Evolutionary conservation across 1,140 invertebrate species (phyloP).

Genomic region (Hyposmocoma kahamanoa): DNA sequence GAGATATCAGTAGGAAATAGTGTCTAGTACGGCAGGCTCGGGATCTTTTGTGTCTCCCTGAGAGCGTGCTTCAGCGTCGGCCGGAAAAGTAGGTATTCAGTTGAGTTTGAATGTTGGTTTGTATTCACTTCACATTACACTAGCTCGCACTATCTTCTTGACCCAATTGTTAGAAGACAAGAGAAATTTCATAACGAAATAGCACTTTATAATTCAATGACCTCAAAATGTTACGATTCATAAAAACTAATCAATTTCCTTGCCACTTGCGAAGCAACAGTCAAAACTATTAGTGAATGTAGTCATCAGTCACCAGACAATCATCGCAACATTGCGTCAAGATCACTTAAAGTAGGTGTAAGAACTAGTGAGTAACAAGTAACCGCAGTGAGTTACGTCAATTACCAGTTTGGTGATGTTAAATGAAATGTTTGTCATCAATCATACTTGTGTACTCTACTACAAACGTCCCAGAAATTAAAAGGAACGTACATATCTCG

Average conservation of each 20-base stretch:
- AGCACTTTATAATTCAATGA: background rate
- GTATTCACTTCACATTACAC: background rate
- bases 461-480: too few relatives aligned
- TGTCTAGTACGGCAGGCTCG: background rate
- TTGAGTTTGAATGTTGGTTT: background rate
- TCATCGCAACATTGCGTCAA: too few relatives aligned
- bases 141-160: background rate
- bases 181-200: background rate
- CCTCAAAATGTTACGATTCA: background rate
- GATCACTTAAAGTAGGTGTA: too few relatives aligned
- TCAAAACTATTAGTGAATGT: too few relatives aligned
- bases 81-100: background rate
- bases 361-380: too few relatives aligned
- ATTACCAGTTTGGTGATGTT: too few relatives aligned
- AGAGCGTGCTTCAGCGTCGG: conserved; percentile 8
- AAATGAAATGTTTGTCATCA: too few relatives aligned
- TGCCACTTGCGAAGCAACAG: too few relatives aligned
- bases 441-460: too few relatives aligned
- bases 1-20: conserved; percentile 9
- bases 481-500: too few relatives aligned
- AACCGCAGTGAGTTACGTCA: too few relatives aligned
- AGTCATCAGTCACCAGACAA: too few relatives aligned
- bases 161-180: conserved; percentile 12
- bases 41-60: conserved; percentile 2
- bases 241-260: background rate